Evolutionary conservation across 2,888 invertebrate species (phyloP).

Genomic region (Allacma fusca): DNA sequence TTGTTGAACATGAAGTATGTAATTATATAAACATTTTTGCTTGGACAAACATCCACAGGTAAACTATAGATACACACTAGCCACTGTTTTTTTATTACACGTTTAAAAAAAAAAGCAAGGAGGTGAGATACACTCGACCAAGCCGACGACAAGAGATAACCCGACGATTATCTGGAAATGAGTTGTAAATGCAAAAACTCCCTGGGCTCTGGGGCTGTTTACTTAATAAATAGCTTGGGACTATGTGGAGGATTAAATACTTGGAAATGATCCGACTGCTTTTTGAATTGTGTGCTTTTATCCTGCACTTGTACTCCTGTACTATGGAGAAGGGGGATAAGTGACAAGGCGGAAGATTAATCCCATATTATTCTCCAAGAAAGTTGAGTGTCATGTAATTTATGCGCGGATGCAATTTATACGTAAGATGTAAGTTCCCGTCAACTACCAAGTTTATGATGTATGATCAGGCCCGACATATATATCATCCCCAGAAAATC

Average conservation of each 20-base stretch:
- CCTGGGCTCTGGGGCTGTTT: not conserved
- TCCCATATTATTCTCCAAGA: not conserved
- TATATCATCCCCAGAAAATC: too few species aligned
- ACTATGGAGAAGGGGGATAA: not conserved
- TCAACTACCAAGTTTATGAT: too few species aligned
- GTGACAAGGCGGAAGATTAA: constrained; percentile 1
- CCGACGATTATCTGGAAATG: not conserved
- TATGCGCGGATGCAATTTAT: constrained; percentile 3
- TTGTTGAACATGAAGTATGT: too few species aligned
- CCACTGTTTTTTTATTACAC: too few species aligned
- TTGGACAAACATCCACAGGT: not conserved
- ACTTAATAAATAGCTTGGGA: not conserved
- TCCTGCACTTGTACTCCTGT: too few species aligned
- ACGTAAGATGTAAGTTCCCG: not conserved
- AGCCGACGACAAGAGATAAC: constrained; percentile 12
- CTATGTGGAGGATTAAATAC: constrained; percentile 21
- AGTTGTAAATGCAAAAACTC: constrained; percentile 1
- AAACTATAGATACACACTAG: not conserved
- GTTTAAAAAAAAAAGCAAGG: too few species aligned
- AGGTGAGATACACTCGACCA: not conserved
- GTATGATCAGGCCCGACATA: too few species aligned
- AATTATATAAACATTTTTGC: not conserved
- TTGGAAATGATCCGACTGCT: constrained; percentile 33
- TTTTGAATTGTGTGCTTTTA: constrained; percentile 7
- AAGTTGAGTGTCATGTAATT: not conserved